phyloP scores from a whole-genome alignment of 2,797 vertebrate species.

The Coranthus polyacanthus region DNA sequence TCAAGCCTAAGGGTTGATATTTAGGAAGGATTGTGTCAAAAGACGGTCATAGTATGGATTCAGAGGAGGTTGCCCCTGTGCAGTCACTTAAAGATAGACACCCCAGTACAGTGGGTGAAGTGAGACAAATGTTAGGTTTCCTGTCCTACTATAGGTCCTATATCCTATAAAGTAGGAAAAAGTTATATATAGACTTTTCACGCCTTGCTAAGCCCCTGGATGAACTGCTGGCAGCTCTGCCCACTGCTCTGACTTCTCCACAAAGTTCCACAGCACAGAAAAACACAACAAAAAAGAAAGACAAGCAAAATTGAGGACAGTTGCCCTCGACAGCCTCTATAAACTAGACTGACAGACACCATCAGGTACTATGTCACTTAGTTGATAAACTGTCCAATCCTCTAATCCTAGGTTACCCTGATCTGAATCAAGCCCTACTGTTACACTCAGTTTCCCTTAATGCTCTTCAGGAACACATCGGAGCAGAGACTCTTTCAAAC shows the following conservation, averaged over 20 bases:
- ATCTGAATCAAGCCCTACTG: neutral
- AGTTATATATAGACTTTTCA: no score
- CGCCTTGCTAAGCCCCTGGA: constrained; percentile 16
- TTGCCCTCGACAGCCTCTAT: neutral
- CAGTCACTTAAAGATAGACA: neutral
- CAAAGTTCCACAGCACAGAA: neutral
- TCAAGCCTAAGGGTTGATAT: neutral
- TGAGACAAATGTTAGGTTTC: no score
- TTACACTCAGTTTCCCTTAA: constrained; percentile 1
- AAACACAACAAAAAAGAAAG: neutral
- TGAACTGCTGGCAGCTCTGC: neutral
- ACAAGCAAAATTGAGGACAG: neutral
- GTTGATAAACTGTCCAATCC: constrained; percentile 5
- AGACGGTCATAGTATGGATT: neutral
- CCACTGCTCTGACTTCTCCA: neutral
- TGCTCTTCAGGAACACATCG: neutral
- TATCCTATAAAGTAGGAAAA: no score
- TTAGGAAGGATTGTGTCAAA: neutral
- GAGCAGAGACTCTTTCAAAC: neutral
- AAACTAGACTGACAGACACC: neutral
- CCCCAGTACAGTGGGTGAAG: no score
- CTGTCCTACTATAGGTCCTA: constrained; percentile 18
- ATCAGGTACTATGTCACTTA: neutral
- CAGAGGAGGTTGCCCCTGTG: constrained; percentile 4
- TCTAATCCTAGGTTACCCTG: neutral